Base-by-base conservation (phyloP, 2,888 invertebrate species). In the Agrilus biguttatus region DNA sequence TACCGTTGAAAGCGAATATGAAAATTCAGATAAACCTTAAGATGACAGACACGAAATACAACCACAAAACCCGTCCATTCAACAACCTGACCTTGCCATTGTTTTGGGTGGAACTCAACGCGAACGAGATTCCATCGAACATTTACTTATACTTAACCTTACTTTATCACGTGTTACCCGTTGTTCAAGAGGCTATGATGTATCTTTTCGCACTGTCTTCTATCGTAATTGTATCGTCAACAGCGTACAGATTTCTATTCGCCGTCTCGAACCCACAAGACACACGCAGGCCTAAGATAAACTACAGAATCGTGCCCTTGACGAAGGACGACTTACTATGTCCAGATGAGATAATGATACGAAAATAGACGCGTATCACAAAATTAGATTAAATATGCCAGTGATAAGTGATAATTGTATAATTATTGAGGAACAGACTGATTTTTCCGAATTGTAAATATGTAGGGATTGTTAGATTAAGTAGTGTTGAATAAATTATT, bases 1-100 rank as follows among this genome's bases (percentile, higher is more conserved):
- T 80, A 0, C 82, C 85, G 0, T 50, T 86, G 45, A 61, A 70
- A 19, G 71, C 80, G 0, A 67, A 73, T 12, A 72, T 80, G 13
- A 76, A 77, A 45, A 68, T 85, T 34, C 87, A 87, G 62, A 74
- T 83, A 17, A 87, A 87, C 60, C 63, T 86, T 5, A 72, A 80
- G 0, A 76, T 85, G 51, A 68, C 77, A 14, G 68, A 71, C 36
- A 76, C 78, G 0, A 59, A 63, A 14, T 81, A 75, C 36, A 83
- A 81, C 55, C 63, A 70, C 0, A 69, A 74, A 51, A 75, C 79
- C 28, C 62, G 58, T 14, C 73, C 72, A 0, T 74, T 85, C 50
- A 78, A 80, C 48, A 70, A 77, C 44, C 67, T 78, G 45, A 72
- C 75, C 0, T 39, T 87, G 37, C 87, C 87, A 0, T 58, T 87